A percentile compares a stretch with the other conserved stretches of the same genome.
These are phyloP conservation scores for Elysia chlorotica DNA, from an alignment of 1,140 invertebrate genomes.

Conservation along the genomic window DNA sequence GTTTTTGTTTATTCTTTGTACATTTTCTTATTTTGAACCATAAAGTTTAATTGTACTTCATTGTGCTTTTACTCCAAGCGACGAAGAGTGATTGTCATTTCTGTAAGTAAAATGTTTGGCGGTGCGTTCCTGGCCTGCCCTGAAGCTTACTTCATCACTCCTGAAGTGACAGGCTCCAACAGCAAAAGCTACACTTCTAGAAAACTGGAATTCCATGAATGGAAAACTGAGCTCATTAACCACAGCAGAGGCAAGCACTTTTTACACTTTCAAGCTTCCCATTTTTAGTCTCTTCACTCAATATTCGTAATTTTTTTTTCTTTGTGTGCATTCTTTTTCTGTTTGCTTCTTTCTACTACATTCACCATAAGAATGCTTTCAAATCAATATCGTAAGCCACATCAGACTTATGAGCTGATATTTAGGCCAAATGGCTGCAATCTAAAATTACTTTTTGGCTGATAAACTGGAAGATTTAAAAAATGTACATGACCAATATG, in stretches of 20 bases:
- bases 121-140: slow-evolving; percentile 46
- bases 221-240: slow-evolving; percentile 38
- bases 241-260: slow-evolving; percentile 36
- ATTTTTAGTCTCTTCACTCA: neutral
- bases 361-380: too few relatives aligned
- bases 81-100: slow-evolving; percentile 41
- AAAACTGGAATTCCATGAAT: slow-evolving; percentile 38
- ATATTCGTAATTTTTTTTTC: neutral
- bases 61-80: neutral
- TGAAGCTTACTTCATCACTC: slow-evolving; percentile 35
- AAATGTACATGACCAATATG: too few relatives aligned
- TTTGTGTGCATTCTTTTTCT: too few relatives aligned
- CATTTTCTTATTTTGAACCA: neutral
- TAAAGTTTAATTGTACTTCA: neutral
- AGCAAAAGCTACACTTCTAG: slow-evolving; percentile 19
- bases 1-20: neutral
- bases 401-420: too few relatives aligned
- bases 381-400: too few relatives aligned
- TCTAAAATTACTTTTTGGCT: too few relatives aligned
- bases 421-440: too few relatives aligned
- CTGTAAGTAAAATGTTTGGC: slow-evolving; percentile 46
- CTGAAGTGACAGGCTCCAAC: neutral
- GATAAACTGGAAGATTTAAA: too few relatives aligned
- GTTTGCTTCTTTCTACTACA: too few relatives aligned
- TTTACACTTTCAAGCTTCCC: neutral